Conservation (phyloP, 2,797 vertebrate species). For the Eulemur coronatus region DNA sequence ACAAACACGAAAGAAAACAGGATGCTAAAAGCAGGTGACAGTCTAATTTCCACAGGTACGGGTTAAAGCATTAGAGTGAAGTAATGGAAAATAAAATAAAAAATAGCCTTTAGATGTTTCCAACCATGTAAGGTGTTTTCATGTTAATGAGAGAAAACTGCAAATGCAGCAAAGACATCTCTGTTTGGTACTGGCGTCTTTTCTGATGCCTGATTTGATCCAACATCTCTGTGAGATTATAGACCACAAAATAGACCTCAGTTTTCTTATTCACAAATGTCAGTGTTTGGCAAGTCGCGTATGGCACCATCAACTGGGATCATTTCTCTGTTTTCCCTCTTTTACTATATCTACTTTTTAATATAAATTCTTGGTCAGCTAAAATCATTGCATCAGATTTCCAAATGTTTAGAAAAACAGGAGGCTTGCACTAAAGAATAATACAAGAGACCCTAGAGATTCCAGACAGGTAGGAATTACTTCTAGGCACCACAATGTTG, state of each 20-base stretch:
- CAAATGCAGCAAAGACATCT: conserved; percentile 59
- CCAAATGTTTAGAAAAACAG: background rate
- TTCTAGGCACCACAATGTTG: background rate
- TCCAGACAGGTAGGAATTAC: background rate
- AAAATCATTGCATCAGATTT: background rate
- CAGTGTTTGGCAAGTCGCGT: background rate
- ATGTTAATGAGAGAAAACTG: conserved; percentile 75
- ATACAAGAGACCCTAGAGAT: background rate
- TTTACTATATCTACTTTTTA: background rate
- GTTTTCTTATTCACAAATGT: background rate
- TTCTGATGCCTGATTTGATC: conserved; percentile 31
- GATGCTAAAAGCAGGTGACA: conserved; percentile 77
- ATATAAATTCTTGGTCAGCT: background rate
- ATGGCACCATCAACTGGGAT: background rate
- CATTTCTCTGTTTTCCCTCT: background rate
- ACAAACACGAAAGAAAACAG: conserved; percentile 76
- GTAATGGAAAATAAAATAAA: conserved; percentile 71
- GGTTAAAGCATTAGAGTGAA: conserved; percentile 58
- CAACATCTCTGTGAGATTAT: conserved; percentile 13
- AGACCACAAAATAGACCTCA: background rate
- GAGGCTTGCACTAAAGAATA: background rate
- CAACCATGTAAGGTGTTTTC: conserved; percentile 72
- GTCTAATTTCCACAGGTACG: conserved; percentile 77
- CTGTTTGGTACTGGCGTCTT: background rate
- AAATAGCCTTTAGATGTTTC: conserved; percentile 76